Base-by-base conservation (phyloP, 2,113 vertebrate species). In the Regulus satrapa region DNA sequence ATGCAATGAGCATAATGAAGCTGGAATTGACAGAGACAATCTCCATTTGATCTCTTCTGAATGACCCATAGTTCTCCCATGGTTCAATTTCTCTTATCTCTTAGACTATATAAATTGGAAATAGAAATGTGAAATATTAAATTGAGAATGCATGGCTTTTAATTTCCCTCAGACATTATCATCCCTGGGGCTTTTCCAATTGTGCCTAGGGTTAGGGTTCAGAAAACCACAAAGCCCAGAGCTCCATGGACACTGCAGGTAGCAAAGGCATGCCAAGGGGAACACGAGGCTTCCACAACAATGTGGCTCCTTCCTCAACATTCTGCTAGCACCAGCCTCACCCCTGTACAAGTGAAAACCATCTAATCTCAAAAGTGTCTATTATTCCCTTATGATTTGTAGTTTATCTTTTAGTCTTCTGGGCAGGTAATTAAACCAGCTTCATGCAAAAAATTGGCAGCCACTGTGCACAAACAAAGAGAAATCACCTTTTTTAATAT, bases 111-210 rank as follows among this genome's bases (percentile, higher is more conserved):
- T 67, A 78, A 96, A 96, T 91, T 96, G 46, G 59, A 81, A 95
- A 91, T 76, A 89, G 88, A 59, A 66, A 81, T 91, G 81, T 94
- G 79, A 94, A 91, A 91, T 85, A 89, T 76, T 94, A 89, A 84
- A 94, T 69, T 77, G 88, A 79, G 85, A 95, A 91, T 0, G 8
- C 64, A 24, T 5, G 7, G 69, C 54, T 89, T 95, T 96, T 95
- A 43, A 96, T 96, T 97, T 96, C 73, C 81, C 92, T 83, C 69
- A 86, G 80, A 69, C 59, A 67, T 87, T 61, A 86, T 51, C 45
- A 75, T 7, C 40, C n/a, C n/a, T n/a, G n/a, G n/a, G n/a, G n/a
- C n/a, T n/a, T n/a, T n/a, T n/a, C n/a, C n/a, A n/a, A n/a, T n/a
- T n/a, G n/a, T n/a, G n/a, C n/a, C n/a, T n/a, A n/a, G n/a, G n/a